A percentile compares a stretch with the other conserved stretches of the same genome.
These are phyloP conservation scores for Rhyzopertha dominica DNA, from an alignment of 1,140 invertebrate genomes.

Conservation along the genomic window DNA sequence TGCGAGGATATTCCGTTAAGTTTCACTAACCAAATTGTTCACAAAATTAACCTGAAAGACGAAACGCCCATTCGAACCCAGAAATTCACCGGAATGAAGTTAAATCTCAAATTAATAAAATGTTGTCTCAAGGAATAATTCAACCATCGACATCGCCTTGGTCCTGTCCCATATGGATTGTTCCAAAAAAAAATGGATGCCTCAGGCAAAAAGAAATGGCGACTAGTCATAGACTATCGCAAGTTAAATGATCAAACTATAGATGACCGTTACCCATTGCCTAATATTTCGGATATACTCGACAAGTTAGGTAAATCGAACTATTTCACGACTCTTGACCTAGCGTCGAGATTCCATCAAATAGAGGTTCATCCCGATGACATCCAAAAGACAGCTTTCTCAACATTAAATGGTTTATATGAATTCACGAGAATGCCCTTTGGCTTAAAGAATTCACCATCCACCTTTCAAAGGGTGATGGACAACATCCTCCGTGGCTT, in stretches of 20 bases:
- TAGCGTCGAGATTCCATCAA: conserved; percentile 51
- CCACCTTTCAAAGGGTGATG: conserved; percentile 43
- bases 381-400: conserved; percentile 46
- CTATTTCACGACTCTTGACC: conserved; percentile 49
- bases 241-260: conserved; percentile 40
- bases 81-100: conserved; percentile 21
- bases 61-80: too few species aligned
- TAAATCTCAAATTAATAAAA: conserved; percentile 21
- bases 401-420: conserved; percentile 33
- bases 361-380: conserved; percentile 43
- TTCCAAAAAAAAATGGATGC: conserved; percentile 28
- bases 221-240: conserved; percentile 41
- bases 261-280: conserved; percentile 48
- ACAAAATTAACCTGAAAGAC: too few species aligned
- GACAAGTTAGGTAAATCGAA: conserved; percentile 41
- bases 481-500: conserved; percentile 38
- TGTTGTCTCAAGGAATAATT: conserved; percentile 21
- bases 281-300: conserved; percentile 47
- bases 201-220: conserved; percentile 27
- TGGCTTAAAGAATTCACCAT: conserved; percentile 39
- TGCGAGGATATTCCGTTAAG: too few species aligned
- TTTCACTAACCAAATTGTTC: too few species aligned
- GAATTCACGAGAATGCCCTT: conserved; percentile 41
- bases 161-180: conserved; percentile 20
- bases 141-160: conserved; percentile 15